Conservation (phyloP, 2,113 vertebrate species). For the Eurystomus gularis region DNA sequence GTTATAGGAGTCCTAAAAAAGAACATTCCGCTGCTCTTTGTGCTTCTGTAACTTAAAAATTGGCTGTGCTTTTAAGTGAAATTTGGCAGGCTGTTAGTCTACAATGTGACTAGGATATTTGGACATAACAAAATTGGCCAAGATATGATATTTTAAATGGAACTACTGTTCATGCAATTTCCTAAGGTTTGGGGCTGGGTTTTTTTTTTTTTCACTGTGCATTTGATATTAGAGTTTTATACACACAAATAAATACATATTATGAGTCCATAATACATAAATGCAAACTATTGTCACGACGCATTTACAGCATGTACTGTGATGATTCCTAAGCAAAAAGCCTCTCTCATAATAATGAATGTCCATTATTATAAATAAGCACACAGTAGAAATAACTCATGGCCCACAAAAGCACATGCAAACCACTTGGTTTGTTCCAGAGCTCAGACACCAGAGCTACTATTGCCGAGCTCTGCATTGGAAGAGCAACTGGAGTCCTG, state of each 20-base stretch:
- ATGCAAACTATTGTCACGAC: conserved; percentile 75
- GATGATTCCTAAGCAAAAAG: conserved; percentile 76
- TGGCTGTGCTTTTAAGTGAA: conserved; percentile 65
- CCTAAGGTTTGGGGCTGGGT: conserved; percentile 24
- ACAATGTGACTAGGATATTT: conserved; percentile 74
- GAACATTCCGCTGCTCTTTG: conserved; percentile 71
- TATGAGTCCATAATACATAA: conserved; percentile 74
- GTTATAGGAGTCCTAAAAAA: conserved; percentile 63
- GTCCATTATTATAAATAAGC: conserved; percentile 80
- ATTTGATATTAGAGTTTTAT: conserved; percentile 70
- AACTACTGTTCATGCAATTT: conserved; percentile 73
- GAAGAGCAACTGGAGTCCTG: conserved; percentile 77
- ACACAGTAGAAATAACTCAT: conserved; percentile 75
- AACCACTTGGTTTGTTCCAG: conserved; percentile 75
- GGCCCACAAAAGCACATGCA: conserved; percentile 78
- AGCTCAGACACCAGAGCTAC: conserved; percentile 76
- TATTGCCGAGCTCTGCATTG: conserved; percentile 73
- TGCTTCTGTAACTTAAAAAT: conserved; percentile 72
- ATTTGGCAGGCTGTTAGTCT: conserved; percentile 73
- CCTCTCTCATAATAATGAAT: conserved; percentile 78
- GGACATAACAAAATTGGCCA: conserved; percentile 76
- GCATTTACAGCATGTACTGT: conserved; percentile 66
- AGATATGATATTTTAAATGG: conserved; percentile 75
- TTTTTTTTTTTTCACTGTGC: conserved; percentile 40
- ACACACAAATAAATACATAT: conserved; percentile 77